phyloP scores from a whole-genome alignment of 1,140 invertebrate species.

The Nautilus pompilius region DNA sequence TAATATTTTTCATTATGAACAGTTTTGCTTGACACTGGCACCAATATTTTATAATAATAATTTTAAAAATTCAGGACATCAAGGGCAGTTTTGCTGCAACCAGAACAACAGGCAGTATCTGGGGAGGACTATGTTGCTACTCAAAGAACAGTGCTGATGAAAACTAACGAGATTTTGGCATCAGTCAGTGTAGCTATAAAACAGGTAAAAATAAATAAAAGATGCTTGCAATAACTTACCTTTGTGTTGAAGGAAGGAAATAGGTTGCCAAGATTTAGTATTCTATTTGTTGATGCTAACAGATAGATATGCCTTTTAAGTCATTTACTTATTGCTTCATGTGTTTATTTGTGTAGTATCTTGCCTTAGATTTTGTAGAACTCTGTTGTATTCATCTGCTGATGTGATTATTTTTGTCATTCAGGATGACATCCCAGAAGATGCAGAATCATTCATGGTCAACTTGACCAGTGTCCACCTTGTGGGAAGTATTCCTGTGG shows the following conservation, averaged over 20 bases:
- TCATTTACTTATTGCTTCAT: not conserved
- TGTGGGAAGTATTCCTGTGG: slow-evolving; percentile 13
- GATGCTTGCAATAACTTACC: too few species aligned
- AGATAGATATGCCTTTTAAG: not conserved
- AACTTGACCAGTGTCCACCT: slow-evolving; percentile 44
- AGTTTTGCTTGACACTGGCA: too few species aligned
- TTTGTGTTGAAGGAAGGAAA: too few species aligned
- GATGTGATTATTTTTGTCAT: too few species aligned
- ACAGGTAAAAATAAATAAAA: slow-evolving; percentile 38
- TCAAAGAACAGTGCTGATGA: slow-evolving; percentile 36
- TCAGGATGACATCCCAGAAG: slow-evolving; percentile 44
- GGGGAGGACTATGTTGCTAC: slow-evolving; percentile 44
- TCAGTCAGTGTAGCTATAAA: slow-evolving; percentile 39
- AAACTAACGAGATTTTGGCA: slow-evolving; percentile 27
- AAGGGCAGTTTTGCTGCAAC: slow-evolving; percentile 16
- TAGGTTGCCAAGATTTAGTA: too few species aligned
- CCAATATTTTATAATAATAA: too few species aligned
- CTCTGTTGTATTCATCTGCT: too few species aligned
- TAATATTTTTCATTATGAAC: too few species aligned
- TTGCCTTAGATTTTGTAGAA: too few species aligned
- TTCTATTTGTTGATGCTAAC: not conserved
- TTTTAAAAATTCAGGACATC: slow-evolving; percentile 38
- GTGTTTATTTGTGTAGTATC: too few species aligned
- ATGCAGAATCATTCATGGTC: slow-evolving; percentile 42
- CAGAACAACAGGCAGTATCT: slow-evolving; percentile 35